Evolutionary conservation across 2,113 vertebrate species (phyloP).

Genomic region (Thalassarche chlororhynchos): DNA sequence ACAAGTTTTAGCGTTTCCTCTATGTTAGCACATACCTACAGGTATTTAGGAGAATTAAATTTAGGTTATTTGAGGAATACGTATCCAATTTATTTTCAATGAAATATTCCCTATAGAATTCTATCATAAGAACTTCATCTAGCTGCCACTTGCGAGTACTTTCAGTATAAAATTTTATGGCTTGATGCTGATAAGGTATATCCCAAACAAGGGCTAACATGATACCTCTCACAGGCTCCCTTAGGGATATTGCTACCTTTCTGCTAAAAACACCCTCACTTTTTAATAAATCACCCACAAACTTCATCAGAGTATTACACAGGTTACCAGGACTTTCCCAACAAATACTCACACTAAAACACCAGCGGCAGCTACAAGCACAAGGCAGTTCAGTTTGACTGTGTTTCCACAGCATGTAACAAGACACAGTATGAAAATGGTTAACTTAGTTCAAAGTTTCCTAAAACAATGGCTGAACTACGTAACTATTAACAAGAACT

Average conservation of each 20-base stretch:
- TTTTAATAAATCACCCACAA: background rate
- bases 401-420: background rate
- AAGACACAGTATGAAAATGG: background rate
- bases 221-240: background rate
- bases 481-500: fast-evolving
- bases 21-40: background rate
- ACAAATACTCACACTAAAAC: background rate
- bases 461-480: background rate
- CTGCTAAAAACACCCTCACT: background rate
- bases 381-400: too few species aligned
- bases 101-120: background rate
- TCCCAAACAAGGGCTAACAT: background rate
- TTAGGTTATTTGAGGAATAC: background rate
- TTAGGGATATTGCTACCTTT: background rate
- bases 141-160: background rate
- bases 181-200: background rate
- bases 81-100: background rate
- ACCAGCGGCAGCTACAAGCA: background rate
- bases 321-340: background rate
- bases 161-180: background rate
- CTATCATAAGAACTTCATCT: background rate
- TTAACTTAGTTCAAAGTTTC: background rate
- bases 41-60: background rate
- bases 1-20: background rate
- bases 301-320: background rate